Percentiles rank a stretch among this genome's conserved stretches.
These are phyloP conservation scores for Numenius arquata DNA, from an alignment of 2,113 vertebrate genomes.

Conservation along the genomic window DNA sequence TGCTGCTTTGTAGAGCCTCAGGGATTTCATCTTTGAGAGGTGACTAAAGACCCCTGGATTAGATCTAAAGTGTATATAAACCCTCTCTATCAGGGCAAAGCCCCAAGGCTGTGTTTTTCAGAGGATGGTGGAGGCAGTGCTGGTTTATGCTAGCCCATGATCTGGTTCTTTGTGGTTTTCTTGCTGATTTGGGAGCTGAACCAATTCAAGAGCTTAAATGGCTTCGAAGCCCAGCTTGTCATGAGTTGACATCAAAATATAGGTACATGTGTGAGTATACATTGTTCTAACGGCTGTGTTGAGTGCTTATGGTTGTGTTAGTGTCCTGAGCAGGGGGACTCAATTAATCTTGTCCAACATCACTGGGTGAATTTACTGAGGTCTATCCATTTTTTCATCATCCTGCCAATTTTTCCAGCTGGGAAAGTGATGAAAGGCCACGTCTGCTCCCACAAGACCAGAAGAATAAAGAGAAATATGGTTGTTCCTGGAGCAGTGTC, in stretches of 20 bases:
- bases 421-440: neutral
- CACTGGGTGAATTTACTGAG: neutral
- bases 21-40: neutral
- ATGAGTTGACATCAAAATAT: neutral
- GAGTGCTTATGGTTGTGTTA: neutral
- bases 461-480: neutral
- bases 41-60: neutral
- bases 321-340: neutral
- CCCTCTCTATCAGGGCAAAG: neutral
- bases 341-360: neutral
- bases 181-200: neutral
- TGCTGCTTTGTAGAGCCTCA: neutral
- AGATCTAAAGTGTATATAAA: neutral
- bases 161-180: neutral
- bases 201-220: neutral
- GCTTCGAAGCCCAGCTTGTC: neutral
- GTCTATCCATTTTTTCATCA: neutral
- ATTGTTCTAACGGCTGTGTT: neutral
- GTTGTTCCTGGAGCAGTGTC: neutral
- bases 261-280: neutral
- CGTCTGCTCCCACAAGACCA: neutral
- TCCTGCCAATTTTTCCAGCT: neutral
- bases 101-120: neutral
- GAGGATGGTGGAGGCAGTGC: neutral
- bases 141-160: neutral